Percentiles rank a stretch among this genome's conserved stretches.
These are phyloP conservation scores for Stegodyphus dumicola DNA, from an alignment of 1,140 invertebrate species.

Conservation along the genomic window DNA sequence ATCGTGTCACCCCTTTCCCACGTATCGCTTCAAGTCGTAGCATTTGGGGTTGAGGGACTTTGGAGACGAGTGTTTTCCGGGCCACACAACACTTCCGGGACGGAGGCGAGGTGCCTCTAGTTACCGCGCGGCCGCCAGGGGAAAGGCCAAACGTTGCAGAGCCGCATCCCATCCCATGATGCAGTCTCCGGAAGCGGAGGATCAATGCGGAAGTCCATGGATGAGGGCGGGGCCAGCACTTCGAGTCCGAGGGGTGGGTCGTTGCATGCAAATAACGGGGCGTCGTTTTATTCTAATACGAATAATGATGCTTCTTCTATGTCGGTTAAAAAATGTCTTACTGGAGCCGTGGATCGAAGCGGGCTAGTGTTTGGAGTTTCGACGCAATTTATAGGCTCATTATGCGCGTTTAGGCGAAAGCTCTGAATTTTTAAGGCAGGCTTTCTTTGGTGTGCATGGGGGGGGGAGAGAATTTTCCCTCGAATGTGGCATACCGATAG, in stretches of 20 bases:
- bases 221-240: constrained; percentile 30
- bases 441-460: constrained; percentile 16
- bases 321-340: constrained; percentile 40
- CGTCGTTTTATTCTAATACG: constrained; percentile 51
- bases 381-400: constrained; percentile 37
- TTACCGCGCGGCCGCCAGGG: constrained; percentile 26
- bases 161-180: neutral
- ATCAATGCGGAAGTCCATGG: constrained; percentile 43
- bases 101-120: constrained; percentile 11
- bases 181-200: constrained; percentile 32
- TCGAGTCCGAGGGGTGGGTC: constrained; percentile 22
- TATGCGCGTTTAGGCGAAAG: constrained; percentile 45
- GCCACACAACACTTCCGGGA: constrained; percentile 15
- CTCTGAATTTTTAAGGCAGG: constrained; percentile 48
- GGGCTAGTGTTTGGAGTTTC: neutral
- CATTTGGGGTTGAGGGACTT: neutral
- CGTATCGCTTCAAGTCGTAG: neutral
- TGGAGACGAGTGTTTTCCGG: constrained; percentile 1
- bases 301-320: constrained; percentile 39
- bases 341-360: neutral
- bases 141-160: neutral
- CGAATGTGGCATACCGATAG: neutral
- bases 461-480: constrained; percentile 2
- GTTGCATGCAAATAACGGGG: constrained; percentile 41
- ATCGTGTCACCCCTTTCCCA: constrained; percentile 40